These are phyloP conservation scores for Macrobrachium rosenbergii DNA, from an alignment of 1,140 invertebrate species.

Conservation along the genomic window DNA sequence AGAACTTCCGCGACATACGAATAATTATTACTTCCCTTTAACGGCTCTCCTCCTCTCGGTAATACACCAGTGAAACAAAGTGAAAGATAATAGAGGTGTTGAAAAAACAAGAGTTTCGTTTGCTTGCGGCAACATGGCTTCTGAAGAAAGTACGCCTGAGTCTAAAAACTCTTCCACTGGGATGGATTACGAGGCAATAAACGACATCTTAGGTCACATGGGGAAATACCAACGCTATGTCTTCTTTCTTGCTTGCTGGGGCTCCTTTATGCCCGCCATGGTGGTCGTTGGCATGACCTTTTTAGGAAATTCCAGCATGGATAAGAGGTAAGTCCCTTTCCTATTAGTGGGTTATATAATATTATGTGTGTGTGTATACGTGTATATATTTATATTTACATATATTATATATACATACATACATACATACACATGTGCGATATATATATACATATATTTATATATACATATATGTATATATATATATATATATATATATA, in stretches of 20 bases:
- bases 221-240: slow-evolving; percentile 42
- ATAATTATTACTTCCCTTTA: no score
- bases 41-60: background rate
- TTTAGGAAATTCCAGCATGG: slow-evolving; percentile 25
- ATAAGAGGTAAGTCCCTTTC: slow-evolving; percentile 2
- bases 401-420: no score
- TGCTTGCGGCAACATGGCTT: no score
- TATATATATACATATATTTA: no score
- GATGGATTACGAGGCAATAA: slow-evolving; percentile 42
- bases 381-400: no score
- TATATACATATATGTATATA: no score
- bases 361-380: no score
- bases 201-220: slow-evolving; percentile 24
- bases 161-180: no score
- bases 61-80: background rate
- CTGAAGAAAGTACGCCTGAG: no score
- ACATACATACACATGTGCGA: no score
- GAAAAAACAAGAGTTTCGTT: background rate
- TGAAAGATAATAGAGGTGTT: background rate
- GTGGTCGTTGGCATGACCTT: slow-evolving; percentile 51
- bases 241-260: slow-evolving; percentile 43
- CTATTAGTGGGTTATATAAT: no score
- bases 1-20: background rate
- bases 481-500: no score
- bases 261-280: slow-evolving; percentile 56